A percentile compares a stretch with the other conserved stretches of the same genome.
These are phyloP conservation scores for Agrochola macilenta DNA, from an alignment of 2,888 invertebrate species.

Conservation along the genomic window DNA sequence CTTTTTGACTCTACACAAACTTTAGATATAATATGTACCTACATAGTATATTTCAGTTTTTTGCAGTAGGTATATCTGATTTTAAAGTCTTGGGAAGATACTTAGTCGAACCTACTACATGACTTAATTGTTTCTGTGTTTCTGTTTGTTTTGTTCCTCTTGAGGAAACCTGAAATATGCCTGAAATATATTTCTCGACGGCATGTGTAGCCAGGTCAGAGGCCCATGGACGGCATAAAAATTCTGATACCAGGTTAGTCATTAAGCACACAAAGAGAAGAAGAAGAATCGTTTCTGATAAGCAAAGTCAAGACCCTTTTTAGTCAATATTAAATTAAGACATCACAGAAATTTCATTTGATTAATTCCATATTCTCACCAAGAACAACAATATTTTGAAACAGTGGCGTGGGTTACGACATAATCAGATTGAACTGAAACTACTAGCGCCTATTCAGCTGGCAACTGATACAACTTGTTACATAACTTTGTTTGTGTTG, in stretches of 20 bases:
- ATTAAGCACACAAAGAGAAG: too few relatives aligned
- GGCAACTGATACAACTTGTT: slow-evolving; percentile 21
- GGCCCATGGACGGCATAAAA: too few relatives aligned
- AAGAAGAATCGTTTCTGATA: not conserved
- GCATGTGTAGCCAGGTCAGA: too few relatives aligned
- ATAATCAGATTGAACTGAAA: slow-evolving; percentile 29
- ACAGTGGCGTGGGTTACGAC: slow-evolving; percentile 5
- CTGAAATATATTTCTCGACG: too few relatives aligned
- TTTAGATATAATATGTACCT: too few relatives aligned
- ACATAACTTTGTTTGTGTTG: slow-evolving; percentile 27
- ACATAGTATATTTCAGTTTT: not conserved
- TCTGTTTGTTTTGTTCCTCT: too few relatives aligned
- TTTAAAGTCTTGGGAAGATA: not conserved
- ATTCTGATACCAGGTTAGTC: too few relatives aligned
- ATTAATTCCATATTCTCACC: not conserved
- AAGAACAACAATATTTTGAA: slow-evolving; percentile 6
- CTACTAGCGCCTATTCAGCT: slow-evolving; percentile 11
- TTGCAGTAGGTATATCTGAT: too few relatives aligned
- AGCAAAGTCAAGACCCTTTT: not conserved
- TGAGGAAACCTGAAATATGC: too few relatives aligned
- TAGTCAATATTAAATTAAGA: not conserved
- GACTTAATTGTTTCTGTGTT: too few relatives aligned
- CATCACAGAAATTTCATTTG: not conserved
- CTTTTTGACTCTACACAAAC: not conserved
- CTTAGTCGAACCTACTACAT: not conserved